Evolutionary conservation across 2,797 vertebrate species (phyloP).

Genomic region (Odontamblyopus rebecca): DNA sequence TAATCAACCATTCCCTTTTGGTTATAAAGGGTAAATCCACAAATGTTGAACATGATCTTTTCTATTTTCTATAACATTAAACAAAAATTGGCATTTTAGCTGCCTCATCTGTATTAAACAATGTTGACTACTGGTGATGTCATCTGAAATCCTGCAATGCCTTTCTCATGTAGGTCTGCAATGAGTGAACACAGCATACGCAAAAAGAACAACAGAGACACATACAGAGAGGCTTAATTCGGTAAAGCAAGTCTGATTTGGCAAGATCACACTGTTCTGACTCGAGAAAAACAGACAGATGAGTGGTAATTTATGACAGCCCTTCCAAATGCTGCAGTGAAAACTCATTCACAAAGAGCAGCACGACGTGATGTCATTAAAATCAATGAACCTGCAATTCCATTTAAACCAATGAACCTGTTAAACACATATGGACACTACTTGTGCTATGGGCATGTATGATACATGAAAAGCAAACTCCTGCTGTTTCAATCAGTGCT

Average conservation of each 20-base stretch:
- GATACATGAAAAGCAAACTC: slow-evolving; percentile 22
- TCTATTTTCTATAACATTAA: too few species aligned
- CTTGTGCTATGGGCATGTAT: slow-evolving; percentile 22
- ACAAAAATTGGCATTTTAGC: too few species aligned
- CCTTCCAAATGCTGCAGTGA: slow-evolving; percentile 26
- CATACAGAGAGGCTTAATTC: slow-evolving; percentile 23
- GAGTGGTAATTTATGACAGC: slow-evolving; percentile 38
- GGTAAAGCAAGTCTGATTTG: slow-evolving; percentile 3
- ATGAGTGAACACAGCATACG: neutral
- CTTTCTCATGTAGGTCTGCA: neutral
- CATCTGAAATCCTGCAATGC: too few species aligned
- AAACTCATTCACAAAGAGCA: neutral
- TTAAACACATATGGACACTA: slow-evolving; percentile 3
- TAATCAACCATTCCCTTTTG: neutral
- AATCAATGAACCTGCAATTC: slow-evolving; percentile 25
- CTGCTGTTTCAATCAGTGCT: neutral
- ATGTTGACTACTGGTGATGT: too few species aligned
- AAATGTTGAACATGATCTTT: too few species aligned
- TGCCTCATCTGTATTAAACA: too few species aligned
- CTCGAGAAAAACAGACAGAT: slow-evolving; percentile 28
- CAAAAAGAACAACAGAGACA: neutral
- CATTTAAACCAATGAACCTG: slow-evolving; percentile 23
- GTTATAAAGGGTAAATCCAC: too few species aligned
- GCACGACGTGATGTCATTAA: slow-evolving; percentile 26
- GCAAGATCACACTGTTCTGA: slow-evolving; percentile 33